Conservation (phyloP, 1,140 invertebrate species). For the Pseudobourletiella spinata region DNA sequence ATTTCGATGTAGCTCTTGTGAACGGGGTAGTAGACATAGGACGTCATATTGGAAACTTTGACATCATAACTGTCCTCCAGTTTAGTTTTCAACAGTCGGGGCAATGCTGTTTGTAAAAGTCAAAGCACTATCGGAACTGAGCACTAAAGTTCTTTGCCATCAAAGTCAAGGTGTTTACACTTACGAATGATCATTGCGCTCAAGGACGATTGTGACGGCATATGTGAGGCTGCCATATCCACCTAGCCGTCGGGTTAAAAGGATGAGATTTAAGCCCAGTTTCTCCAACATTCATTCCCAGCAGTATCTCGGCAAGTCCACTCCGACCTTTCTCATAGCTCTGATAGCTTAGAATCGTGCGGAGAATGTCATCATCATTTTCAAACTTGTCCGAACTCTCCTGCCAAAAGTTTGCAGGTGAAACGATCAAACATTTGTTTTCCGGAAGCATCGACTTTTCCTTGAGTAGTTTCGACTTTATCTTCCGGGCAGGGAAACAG, state of each 20-base stretch:
- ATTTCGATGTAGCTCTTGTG: constrained; percentile 79
- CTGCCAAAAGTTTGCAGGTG: constrained; percentile 88
- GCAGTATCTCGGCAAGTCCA: constrained; percentile 78
- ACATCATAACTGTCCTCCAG: background rate
- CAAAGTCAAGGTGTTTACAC: too few relatives aligned
- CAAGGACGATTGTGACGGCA: constrained; percentile 80
- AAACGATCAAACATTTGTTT: constrained; percentile 83
- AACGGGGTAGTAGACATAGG: constrained; percentile 73
- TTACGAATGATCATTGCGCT: too few relatives aligned
- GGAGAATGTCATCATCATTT: constrained; percentile 64
- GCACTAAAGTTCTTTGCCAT: too few relatives aligned
- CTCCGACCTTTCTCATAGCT: constrained; percentile 62
- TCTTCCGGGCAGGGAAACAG: constrained; percentile 76
- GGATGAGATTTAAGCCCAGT: constrained; percentile 82
- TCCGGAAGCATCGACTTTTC: constrained; percentile 63
- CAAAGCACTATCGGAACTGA: too few relatives aligned
- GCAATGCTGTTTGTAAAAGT: too few relatives aligned
- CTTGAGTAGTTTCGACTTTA: constrained; percentile 52
- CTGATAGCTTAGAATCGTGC: constrained; percentile 70
- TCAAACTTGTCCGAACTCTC: constrained; percentile 59
- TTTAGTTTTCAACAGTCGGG: background rate
- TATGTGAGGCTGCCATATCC: constrained; percentile 66
- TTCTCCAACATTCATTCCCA: constrained; percentile 81
- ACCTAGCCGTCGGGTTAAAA: constrained; percentile 57
- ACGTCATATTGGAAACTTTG: constrained; percentile 31